Evolutionary conservation across 1,140 invertebrate species (phyloP).

Genomic region (Trissolcus basalis): DNA sequence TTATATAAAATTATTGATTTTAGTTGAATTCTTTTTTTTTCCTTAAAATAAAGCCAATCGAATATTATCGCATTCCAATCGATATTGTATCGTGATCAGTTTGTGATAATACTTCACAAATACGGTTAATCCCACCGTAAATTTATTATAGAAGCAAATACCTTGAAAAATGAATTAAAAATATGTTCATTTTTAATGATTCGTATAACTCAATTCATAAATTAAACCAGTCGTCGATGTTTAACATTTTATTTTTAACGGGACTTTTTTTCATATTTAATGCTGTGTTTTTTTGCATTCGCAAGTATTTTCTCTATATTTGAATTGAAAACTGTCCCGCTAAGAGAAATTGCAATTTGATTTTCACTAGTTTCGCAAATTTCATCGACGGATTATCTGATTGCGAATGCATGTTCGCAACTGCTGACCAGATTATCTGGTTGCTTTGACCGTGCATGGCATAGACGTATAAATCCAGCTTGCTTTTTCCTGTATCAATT

Average conservation of each 20-base stretch:
- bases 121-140: conserved; percentile 10
- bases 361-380: neutral
- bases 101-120: conserved; percentile 21
- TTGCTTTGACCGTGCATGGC: neutral
- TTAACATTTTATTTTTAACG: too few species aligned
- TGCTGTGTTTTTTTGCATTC: too few species aligned
- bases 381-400: conserved; percentile 10
- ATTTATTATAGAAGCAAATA: neutral
- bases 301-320: too few species aligned
- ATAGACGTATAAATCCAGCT: conserved; percentile 12
- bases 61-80: conserved; percentile 16
- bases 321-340: too few species aligned
- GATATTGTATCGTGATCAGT: conserved; percentile 24
- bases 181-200: too few species aligned
- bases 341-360: neutral
- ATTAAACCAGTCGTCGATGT: too few species aligned
- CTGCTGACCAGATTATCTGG: conserved; percentile 25
- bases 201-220: too few species aligned
- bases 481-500: conserved; percentile 41
- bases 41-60: too few species aligned
- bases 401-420: conserved; percentile 10
- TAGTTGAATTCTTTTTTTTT: neutral
- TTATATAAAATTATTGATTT: conserved; percentile 2
- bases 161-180: too few species aligned
- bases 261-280: too few species aligned